Evolutionary conservation across 2,797 vertebrate species (phyloP).

Genomic region (Poeciliopsis paucimaculata): DNA sequence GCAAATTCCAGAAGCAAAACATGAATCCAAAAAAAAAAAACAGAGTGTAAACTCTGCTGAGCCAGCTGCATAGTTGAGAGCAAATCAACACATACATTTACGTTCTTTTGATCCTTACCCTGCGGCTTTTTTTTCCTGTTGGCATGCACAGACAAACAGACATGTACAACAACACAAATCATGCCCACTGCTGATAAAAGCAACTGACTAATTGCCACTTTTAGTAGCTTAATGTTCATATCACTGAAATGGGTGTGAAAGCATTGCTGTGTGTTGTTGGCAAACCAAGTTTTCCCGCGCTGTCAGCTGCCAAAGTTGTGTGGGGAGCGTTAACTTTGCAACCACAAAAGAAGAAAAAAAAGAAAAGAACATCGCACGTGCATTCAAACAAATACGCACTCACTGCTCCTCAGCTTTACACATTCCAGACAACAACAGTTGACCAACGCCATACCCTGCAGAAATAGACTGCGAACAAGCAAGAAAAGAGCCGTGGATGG

Average conservation of each 20-base stretch:
- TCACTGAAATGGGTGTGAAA: slow-evolving; percentile 20
- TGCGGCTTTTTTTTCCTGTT: slow-evolving; percentile 17
- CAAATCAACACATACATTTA: slow-evolving; percentile 56
- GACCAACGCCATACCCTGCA: slow-evolving; percentile 42
- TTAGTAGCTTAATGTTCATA: slow-evolving; percentile 28
- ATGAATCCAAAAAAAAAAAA: slow-evolving; percentile 30
- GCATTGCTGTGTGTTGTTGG: slow-evolving; percentile 26
- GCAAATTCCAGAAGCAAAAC: slow-evolving; percentile 39
- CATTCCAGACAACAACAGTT: slow-evolving; percentile 43
- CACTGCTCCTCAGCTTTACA: slow-evolving; percentile 45
- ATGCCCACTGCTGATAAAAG: slow-evolving; percentile 4
- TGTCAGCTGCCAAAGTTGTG: slow-evolving; percentile 66
- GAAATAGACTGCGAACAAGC: slow-evolving; percentile 38
- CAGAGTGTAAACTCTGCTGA: slow-evolving; percentile 31
- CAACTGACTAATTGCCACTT: slow-evolving; percentile 27
- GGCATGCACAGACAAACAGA: slow-evolving; percentile 16
- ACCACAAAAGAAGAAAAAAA: slow-evolving; percentile 20
- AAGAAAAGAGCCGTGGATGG: slow-evolving; percentile 21
- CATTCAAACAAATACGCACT: slow-evolving; percentile 18
- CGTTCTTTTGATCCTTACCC: slow-evolving; percentile 55
- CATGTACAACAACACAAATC: slow-evolving; percentile 22
- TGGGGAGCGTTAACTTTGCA: slow-evolving; percentile 26
- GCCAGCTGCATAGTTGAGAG: slow-evolving; percentile 24
- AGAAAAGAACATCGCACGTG: slow-evolving; percentile 4
- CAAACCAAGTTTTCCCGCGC: slow-evolving; percentile 70